phyloP scores from a whole-genome alignment of 2,113 vertebrate species.

The Spea multiplicata region DNA sequence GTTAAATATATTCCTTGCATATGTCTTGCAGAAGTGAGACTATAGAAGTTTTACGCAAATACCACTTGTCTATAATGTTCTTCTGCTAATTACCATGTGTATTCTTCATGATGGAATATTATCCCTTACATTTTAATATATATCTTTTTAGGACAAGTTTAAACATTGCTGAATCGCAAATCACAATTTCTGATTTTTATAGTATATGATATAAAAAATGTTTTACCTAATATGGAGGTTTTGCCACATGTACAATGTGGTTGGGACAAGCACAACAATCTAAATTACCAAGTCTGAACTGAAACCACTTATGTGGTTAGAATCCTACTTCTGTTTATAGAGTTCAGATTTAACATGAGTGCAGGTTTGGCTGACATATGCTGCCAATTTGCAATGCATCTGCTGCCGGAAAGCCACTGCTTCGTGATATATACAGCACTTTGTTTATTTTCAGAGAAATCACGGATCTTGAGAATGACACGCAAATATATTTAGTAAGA shows the following conservation, averaged over 20 bases:
- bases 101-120: too few relatives aligned
- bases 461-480: conserved; percentile 12
- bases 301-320: conserved; percentile 32
- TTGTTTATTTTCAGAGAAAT: conserved; percentile 33
- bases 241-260: neutral
- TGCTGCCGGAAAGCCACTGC: conserved; percentile 37
- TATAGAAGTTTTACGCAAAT: too few relatives aligned
- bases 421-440: conserved; percentile 27
- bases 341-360: conserved; percentile 26
- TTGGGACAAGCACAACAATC: conserved; percentile 12
- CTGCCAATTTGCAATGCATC: conserved; percentile 39
- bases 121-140: too few relatives aligned
- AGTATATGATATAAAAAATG: conserved; percentile 7
- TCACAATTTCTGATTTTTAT: too few relatives aligned
- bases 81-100: too few relatives aligned
- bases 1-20: too few relatives aligned
- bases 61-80: too few relatives aligned
- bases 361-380: conserved; percentile 39
- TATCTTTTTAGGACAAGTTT: too few relatives aligned
- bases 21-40: too few relatives aligned
- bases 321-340: conserved; percentile 21
- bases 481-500: conserved; percentile 1
- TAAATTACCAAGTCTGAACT: conserved; percentile 27
- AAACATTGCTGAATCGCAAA: too few relatives aligned
- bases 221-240: conserved; percentile 12